Base-by-base conservation (phyloP, 35 echinoderm and acorn worm genomes). In the Chiridota heheva region DNA sequence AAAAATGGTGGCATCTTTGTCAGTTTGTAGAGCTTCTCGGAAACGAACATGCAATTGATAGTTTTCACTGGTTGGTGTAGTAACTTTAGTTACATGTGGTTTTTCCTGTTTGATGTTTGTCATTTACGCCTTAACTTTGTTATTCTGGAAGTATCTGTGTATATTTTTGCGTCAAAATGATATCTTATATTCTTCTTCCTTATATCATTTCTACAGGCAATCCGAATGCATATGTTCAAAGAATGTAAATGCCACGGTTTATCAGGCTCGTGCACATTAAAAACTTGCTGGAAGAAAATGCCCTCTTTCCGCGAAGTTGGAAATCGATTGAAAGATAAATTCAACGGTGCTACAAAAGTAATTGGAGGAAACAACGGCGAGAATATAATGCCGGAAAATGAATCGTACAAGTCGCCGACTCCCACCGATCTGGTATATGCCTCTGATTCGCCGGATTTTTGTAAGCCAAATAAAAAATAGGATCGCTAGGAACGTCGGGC, bases 211-310 rank as follows among this genome's bases (percentile, higher is more conserved):
- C 12, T 24, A 34, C 81, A 97, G 94, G 56, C 89, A 2, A 88
- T 97, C 40, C 69, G 58, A 46, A 26, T 48, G 13, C 45, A 88
- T 36, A 91, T 91, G 88, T 59, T 85, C 38, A 61, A 46, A 6
- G 94, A 97, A 67, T 97, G 94, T 29, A 97, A 97, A 69, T 97
- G 94, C 39, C 88, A 91, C 25, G 94, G 89, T 1, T 65, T 97
- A 13, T 97, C 94, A 1, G 94, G 94, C 17, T 91, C 94, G 18
- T 97, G 94, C 81, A 91, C 89, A 5, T 73, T 97, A 40, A 64
- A 91, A 49, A 97, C 94, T 7, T 97, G 94, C 47, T 97, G 94
- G 94, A 87, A 86, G 60, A 88, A 88, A 45, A 97, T 97, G 94
- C 94, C 94, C 0, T 73, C 79, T 17, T 97, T 97, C 58, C 60